Evolutionary conservation across 2,113 vertebrate species (phyloP).

Genomic region (Istiophorus platypterus): DNA sequence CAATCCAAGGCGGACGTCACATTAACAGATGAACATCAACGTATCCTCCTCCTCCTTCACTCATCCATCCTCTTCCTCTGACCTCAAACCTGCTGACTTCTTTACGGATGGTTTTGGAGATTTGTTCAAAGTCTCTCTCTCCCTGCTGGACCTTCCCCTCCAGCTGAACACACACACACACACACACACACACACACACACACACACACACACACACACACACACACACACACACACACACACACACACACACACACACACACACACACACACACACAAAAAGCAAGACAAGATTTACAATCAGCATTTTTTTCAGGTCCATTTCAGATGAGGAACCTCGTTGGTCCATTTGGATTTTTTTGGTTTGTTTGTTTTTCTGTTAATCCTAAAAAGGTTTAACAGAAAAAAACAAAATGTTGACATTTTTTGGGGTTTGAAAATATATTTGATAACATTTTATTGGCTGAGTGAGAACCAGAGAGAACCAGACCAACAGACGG

Average conservation of each 20-base stretch:
- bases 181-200: not conserved
- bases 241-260: conserved; percentile 8
- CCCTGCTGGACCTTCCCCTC: conserved; percentile 97
- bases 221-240: conserved; percentile 11
- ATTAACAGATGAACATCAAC: too few relatives aligned
- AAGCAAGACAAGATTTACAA: not conserved
- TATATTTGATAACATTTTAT: too few relatives aligned
- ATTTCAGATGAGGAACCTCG: not conserved
- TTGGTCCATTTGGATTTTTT: too few relatives aligned
- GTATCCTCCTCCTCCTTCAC: too few relatives aligned
- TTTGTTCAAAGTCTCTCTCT: conserved; percentile 97
- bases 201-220: conserved; percentile 8
- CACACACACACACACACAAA: not conserved
- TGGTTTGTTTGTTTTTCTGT: too few relatives aligned
- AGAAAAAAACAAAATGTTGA: too few relatives aligned
- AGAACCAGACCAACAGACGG: too few relatives aligned
- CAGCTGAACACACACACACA: conserved; percentile 85
- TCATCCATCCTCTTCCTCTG: conserved; percentile 68
- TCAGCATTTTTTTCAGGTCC: too few relatives aligned
- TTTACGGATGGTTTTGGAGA: conserved; percentile 97
- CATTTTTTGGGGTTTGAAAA: too few relatives aligned
- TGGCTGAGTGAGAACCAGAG: too few relatives aligned
- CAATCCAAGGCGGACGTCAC: too few relatives aligned
- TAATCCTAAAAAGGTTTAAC: too few relatives aligned
- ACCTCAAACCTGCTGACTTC: conserved; percentile 98